Conservation (phyloP, 2,888 invertebrate species). For the Craniophora ligustri region DNA sequence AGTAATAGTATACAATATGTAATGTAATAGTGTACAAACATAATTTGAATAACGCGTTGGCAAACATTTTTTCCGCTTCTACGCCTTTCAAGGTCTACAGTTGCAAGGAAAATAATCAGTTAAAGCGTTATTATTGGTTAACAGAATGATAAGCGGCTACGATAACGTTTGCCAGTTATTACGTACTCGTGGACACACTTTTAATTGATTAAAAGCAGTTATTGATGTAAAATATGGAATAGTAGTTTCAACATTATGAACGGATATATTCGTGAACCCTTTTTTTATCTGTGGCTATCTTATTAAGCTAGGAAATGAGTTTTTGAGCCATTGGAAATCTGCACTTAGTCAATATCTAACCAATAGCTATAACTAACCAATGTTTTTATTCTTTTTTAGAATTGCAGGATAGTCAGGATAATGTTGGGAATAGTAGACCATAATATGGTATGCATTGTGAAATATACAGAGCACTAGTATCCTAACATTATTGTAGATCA, state of each 20-base stretch:
- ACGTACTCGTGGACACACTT: conserved; percentile 40
- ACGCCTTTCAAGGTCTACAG: conserved; percentile 50
- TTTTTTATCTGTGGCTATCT: background rate
- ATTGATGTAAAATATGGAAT: conserved; percentile 27
- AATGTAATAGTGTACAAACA: conserved; percentile 15
- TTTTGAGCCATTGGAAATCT: too few relatives aligned
- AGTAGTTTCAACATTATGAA: background rate
- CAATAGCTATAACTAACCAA: too few relatives aligned
- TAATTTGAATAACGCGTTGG: conserved; percentile 43
- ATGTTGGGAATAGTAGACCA: too few relatives aligned
- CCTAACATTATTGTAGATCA: too few relatives aligned
- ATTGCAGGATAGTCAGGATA: too few relatives aligned
- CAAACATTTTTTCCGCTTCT: conserved; percentile 48
- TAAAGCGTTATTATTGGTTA: conserved; percentile 67
- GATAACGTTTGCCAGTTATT: conserved; percentile 62
- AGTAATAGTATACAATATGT: too few relatives aligned
- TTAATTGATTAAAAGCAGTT: conserved; percentile 51
- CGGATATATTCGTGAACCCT: background rate
- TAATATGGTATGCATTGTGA: too few relatives aligned
- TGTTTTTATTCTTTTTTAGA: too few relatives aligned
- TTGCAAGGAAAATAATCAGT: conserved; percentile 60
- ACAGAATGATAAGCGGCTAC: conserved; percentile 64
- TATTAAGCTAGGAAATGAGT: background rate
- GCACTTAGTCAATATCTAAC: too few relatives aligned
- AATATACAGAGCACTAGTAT: too few relatives aligned